These are phyloP conservation scores for Cygnus olor DNA, from an alignment of 2,797 vertebrate species.

Conservation along the genomic window DNA sequence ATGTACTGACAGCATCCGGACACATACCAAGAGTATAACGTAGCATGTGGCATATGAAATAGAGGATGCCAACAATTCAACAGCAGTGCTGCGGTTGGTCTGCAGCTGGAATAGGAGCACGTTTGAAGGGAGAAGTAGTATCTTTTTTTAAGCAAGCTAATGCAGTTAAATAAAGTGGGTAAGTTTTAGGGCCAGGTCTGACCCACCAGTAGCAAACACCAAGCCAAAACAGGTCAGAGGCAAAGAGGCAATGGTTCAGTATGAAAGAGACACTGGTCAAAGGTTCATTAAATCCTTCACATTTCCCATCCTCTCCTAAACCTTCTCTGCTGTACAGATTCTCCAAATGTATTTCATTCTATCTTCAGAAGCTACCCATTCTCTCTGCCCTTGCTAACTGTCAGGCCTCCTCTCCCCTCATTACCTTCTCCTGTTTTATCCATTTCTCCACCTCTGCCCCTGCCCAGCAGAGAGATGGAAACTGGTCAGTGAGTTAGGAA, in stretches of 20 bases:
- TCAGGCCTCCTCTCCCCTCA: not conserved
- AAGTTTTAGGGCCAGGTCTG: not conserved
- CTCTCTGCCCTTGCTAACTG: not conserved
- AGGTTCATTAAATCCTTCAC: not conserved
- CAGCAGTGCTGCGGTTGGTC: not conserved
- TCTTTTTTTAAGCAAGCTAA: not conserved
- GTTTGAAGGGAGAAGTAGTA: not conserved
- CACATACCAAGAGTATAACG: not conserved
- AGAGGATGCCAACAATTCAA: not conserved
- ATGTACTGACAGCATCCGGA: not conserved
- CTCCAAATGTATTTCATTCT: not conserved
- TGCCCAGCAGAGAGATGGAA: not conserved
- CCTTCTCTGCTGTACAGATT: not conserved
- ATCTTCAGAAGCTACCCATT: accelerated
- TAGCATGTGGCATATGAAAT: not conserved
- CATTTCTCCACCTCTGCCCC: not conserved
- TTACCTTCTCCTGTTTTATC: not conserved
- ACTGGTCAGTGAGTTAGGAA: not conserved
- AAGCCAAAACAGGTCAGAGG: not conserved
- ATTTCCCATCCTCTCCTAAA: not conserved
- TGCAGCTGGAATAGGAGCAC: not conserved
- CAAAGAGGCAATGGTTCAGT: not conserved
- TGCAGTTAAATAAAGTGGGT: accelerated
- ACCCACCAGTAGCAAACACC: not conserved
- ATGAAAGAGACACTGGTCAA: not conserved